phyloP scores from a whole-genome alignment of 2,113 vertebrate genomes.

The Centrocercus urophasianus region DNA sequence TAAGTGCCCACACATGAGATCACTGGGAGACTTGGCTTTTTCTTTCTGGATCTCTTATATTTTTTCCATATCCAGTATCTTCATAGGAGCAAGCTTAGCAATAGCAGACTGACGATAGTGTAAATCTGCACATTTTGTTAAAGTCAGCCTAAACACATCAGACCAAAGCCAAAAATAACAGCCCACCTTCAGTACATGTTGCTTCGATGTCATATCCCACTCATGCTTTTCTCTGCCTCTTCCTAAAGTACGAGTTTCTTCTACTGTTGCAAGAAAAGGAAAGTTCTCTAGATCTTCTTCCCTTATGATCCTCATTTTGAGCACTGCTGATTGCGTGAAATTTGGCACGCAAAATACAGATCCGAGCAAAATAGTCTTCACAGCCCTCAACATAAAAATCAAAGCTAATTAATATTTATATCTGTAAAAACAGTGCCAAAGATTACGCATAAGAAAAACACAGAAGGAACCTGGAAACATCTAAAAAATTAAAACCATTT shows the following conservation, averaged over 20 bases:
- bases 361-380: constrained; percentile 3
- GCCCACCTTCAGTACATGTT: background rate
- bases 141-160: background rate
- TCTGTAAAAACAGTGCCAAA: background rate
- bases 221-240: background rate
- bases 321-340: background rate
- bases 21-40: background rate
- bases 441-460: constrained; percentile 23
- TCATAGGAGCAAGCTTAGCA: background rate
- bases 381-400: constrained; percentile 16
- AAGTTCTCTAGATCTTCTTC: background rate
- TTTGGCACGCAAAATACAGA: constrained; percentile 5
- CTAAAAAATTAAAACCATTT: constrained; percentile 80
- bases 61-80: background rate
- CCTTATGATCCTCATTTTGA: background rate
- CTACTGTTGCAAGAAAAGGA: background rate
- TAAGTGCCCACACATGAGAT: background rate
- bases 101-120: background rate
- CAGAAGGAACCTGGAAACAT: constrained; percentile 63
- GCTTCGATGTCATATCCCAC: background rate
- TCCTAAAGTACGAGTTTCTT: background rate
- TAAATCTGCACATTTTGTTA: background rate
- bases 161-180: background rate
- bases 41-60: background rate
- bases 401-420: constrained; percentile 20